A percentile compares a stretch with the other conserved stretches of the same genome.
Evolutionary conservation across 2,797 vertebrate species (phyloP).

Genomic region (Onychomys arenicola): DNA sequence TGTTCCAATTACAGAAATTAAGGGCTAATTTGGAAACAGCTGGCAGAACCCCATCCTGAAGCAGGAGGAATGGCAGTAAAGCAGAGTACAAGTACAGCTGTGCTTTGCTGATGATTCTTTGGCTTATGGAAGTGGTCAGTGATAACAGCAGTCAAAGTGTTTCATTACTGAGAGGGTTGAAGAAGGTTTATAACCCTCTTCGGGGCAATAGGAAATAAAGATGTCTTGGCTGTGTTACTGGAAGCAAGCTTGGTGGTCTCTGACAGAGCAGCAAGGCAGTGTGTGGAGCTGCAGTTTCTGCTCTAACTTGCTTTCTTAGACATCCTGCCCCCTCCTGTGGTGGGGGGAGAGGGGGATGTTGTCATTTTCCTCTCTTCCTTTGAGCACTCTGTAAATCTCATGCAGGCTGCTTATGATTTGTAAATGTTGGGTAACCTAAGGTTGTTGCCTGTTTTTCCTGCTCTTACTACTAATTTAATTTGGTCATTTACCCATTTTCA

Average conservation of each 20-base stretch:
- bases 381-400: background rate
- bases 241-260: background rate
- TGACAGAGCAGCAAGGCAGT: background rate
- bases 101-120: slow-evolving; percentile 38
- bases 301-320: background rate
- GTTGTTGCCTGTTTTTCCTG: background rate
- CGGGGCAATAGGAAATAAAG: background rate
- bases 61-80: background rate
- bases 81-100: background rate
- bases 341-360: background rate
- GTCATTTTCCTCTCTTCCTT: background rate
- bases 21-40: background rate
- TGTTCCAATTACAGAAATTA: background rate
- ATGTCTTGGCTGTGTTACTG: background rate
- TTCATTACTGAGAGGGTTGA: slow-evolving; percentile 1
- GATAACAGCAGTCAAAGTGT: background rate
- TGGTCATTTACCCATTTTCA: background rate
- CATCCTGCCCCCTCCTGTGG: background rate
- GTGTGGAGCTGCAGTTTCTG: background rate
- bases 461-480: background rate
- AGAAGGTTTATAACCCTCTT: background rate
- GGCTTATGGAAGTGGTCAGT: background rate
- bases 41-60: background rate
- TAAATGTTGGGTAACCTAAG: background rate
- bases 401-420: background rate